phyloP scores from a whole-genome alignment of 2,888 invertebrate species.

The Hirtodrosophila cameraria region DNA sequence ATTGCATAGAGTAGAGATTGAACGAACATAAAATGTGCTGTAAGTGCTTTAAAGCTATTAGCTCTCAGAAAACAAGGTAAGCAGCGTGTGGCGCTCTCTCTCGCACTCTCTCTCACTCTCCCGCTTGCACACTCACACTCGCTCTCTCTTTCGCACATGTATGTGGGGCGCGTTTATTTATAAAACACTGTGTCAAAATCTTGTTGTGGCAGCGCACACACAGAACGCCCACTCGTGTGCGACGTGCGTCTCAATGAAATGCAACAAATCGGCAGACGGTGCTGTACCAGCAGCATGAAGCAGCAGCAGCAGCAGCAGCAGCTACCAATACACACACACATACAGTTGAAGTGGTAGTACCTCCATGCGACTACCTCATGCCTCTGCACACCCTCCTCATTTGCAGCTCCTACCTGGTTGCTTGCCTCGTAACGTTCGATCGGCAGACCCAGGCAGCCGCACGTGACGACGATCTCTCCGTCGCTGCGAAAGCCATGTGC shows the following conservation, averaged over 20 bases:
- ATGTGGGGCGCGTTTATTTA: conserved; percentile 79
- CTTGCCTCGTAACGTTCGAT: conserved; percentile 46
- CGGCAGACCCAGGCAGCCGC: conserved; percentile 35
- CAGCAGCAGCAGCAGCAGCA: conserved; percentile 37
- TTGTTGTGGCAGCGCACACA: conserved; percentile 50
- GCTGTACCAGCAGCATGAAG: conserved; percentile 60
- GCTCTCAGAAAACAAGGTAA: not conserved
- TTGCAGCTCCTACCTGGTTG: conserved; percentile 31
- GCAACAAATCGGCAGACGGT: conserved; percentile 61
- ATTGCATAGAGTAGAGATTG: no score
- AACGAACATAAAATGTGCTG: no score
- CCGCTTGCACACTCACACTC: not conserved
- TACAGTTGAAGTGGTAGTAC: conserved; percentile 2
- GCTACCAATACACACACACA: conserved; percentile 39
- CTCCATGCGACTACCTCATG: not conserved
- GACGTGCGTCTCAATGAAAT: conserved; percentile 53
- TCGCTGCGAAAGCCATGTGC: conserved; percentile 27
- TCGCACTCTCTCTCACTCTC: not conserved
- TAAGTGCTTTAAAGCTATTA: no score
- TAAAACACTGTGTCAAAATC: conserved; percentile 80
- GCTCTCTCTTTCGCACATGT: conserved; percentile 29
- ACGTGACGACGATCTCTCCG: conserved; percentile 1
- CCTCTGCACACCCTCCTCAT: not conserved
- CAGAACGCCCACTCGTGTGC: conserved; percentile 50
- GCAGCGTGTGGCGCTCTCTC: not conserved